Percentiles rank a stretch among this genome's conserved stretches.
These are phyloP conservation scores for Mionectes macconnelli DNA, from an alignment of 2,113 vertebrate genomes.

Conservation along the genomic window DNA sequence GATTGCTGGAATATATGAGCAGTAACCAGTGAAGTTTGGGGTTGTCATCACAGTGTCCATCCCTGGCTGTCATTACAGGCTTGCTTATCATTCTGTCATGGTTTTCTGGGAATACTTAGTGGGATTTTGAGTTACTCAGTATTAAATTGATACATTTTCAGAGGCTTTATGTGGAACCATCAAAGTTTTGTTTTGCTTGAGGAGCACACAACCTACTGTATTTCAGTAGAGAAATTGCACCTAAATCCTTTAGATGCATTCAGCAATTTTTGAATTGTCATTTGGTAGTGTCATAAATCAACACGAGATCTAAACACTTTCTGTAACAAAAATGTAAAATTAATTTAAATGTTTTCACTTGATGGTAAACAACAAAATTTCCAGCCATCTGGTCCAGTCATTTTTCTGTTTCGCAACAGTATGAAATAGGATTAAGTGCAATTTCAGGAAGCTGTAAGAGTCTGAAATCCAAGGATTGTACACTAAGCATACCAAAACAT, in stretches of 20 bases:
- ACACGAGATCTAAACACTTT: neutral
- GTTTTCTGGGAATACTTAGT: neutral
- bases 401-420: neutral
- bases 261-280: neutral
- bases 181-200: neutral
- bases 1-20: neutral
- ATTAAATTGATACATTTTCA: neutral
- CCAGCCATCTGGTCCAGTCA: neutral
- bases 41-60: neutral
- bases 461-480: neutral
- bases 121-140: neutral
- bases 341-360: neutral
- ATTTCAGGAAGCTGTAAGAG: neutral
- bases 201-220: neutral
- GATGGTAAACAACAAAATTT: neutral
- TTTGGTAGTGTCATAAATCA: neutral
- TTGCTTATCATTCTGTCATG: neutral
- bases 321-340: neutral
- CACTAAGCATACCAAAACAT: neutral
- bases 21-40: neutral
- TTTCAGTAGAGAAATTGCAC: neutral
- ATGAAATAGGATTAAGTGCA: neutral
- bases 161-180: neutral
- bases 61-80: neutral
- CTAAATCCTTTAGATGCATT: neutral